These are phyloP conservation scores for Montipora cactus DNA, from an alignment of 64 coral and sea anemone genomes.

Conservation along the genomic window DNA sequence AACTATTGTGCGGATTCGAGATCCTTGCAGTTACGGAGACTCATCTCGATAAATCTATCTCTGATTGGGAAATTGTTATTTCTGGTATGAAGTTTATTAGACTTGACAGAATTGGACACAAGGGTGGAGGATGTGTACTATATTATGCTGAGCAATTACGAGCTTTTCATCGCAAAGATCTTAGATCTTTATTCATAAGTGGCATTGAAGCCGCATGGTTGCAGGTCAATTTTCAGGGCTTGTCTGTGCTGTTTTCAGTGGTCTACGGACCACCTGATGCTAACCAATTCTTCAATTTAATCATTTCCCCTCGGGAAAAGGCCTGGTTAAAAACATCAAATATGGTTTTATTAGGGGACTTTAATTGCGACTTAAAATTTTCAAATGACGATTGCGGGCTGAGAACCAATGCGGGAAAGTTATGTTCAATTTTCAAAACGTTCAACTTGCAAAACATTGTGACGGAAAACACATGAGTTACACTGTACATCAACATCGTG, in stretches of 20 bases:
- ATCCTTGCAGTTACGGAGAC: too few relatives aligned
- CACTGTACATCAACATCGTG: background rate
- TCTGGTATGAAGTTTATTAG: too few relatives aligned
- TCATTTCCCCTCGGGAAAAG: background rate
- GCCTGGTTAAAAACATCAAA: conserved; percentile 48
- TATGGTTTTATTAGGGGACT: conserved; percentile 1
- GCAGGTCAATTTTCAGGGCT: conserved; percentile 26
- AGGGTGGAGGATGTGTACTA: too few relatives aligned
- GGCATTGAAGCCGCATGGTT: background rate
- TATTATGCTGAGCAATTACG: too few relatives aligned
- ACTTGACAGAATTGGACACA: too few relatives aligned
- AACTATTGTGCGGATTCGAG: too few relatives aligned
- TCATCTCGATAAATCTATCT: too few relatives aligned
- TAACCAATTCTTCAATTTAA: conserved; percentile 17
- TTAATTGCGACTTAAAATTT: conserved; percentile 41
- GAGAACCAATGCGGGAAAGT: background rate
- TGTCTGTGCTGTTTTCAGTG: background rate
- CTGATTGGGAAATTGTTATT: too few relatives aligned
- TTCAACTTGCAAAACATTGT: conserved; percentile 30
- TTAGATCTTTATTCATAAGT: too few relatives aligned
- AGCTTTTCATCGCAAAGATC: too few relatives aligned
- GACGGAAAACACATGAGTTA: background rate
- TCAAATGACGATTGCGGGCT: background rate
- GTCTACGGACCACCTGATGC: conserved; percentile 23
- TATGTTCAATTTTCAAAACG: background rate